Base-by-base conservation (phyloP, 1,140 invertebrate genomes). In the Tribolium madens region DNA sequence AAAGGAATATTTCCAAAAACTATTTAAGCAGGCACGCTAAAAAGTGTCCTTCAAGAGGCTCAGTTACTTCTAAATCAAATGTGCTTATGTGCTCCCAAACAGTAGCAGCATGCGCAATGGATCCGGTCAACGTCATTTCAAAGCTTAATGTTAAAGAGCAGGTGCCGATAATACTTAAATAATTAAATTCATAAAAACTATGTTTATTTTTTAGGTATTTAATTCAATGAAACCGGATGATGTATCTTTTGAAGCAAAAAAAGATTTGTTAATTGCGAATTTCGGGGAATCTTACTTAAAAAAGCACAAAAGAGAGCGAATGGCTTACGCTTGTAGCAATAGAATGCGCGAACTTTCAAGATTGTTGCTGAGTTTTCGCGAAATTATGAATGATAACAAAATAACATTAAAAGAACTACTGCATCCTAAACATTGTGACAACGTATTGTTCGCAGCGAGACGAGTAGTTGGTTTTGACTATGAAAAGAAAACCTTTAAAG, bases 211-310 rank as follows among this genome's bases (percentile, higher is more conserved):
- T n/a, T n/a, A 76, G 48, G 75, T 73, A 13, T 79, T 77, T 18
- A 46, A 52, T 33, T 73, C 70, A 12, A 79, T 77, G 78, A 77
- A 46, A 74, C 75, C 52, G 1, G 78, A 79, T 33, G 75, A 77
- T 18, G 74, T 79, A 31, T 14, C 78, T 21, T 79, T 79, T 21
- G 74, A 17, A 21, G 74, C 77, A 2, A 79, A 79, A 69, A 79
- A 79, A 72, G 76, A 79, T 77, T 57, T 79, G 7, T 53, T 79
- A 18, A 77, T 77, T 26, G 71, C 46, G 26, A 13, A 79, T 12
- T 79, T 75, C 33, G 78, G 78, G 33, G 76, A 79, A 57, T 79
- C 76, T 26, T 77, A 79, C 68, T 68, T 79, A 68, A 80, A 80
- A 68, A 69, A 78, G 69, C 78, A 80, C 71, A 80, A 76, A 48